Evolutionary conservation across 2,113 vertebrate species (phyloP).

Genomic region (Stigmatopora argus): DNA sequence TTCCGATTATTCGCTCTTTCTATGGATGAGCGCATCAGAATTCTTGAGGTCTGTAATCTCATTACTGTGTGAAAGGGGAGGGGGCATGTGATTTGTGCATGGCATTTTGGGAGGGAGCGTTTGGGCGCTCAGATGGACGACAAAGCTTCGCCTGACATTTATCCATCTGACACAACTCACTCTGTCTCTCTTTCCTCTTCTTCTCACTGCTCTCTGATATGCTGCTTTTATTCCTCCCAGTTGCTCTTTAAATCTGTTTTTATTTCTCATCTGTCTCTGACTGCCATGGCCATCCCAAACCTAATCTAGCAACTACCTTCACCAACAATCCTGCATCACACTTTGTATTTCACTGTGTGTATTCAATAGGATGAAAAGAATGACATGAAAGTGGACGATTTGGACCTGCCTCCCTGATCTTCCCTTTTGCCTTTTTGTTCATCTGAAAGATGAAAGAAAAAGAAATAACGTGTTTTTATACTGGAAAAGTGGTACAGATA

Average conservation of each 20-base stretch:
- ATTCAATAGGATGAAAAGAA: not conserved
- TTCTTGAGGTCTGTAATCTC: constrained; percentile 68
- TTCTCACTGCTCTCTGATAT: not conserved
- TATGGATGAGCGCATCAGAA: constrained; percentile 42
- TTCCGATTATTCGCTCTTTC: constrained; percentile 29
- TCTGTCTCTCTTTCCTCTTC: constrained; percentile 15
- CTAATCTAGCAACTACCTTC: constrained; percentile 4
- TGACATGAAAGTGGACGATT: constrained; percentile 4
- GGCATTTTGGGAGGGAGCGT: constrained; percentile 58
- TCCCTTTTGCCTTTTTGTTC: not conserved
- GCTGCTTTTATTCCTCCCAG: not conserved
- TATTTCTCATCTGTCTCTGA: not conserved
- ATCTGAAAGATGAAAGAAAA: not conserved
- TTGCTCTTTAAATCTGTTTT: constrained; percentile 14
- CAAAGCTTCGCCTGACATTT: constrained; percentile 61
- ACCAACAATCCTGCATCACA: constrained; percentile 1
- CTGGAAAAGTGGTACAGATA: not conserved
- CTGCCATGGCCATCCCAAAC: not conserved
- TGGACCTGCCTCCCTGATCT: not conserved
- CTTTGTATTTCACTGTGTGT: constrained; percentile 2
- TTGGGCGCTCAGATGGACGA: constrained; percentile 38
- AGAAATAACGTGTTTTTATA: not conserved
- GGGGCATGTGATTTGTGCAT: constrained; percentile 56
- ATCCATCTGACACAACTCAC: constrained; percentile 61
- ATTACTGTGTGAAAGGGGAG: constrained; percentile 58